Conservation (phyloP, 2,888 invertebrate genomes). For the Euplagia quadripunctaria region DNA sequence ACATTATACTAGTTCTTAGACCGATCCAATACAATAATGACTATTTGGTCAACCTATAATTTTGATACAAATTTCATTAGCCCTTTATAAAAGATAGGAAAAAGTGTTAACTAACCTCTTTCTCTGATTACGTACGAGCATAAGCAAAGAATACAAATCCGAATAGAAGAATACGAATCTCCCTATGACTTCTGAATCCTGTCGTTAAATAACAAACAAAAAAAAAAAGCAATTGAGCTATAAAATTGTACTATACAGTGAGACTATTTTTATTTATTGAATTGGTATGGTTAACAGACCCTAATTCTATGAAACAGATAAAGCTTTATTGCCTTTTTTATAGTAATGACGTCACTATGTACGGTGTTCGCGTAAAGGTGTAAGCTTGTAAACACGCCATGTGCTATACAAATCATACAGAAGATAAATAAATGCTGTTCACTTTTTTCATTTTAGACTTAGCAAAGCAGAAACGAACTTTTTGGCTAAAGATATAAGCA, state of each 20-base stretch:
- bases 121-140: no score
- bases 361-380: background rate
- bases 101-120: no score
- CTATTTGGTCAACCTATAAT: background rate
- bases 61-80: no score
- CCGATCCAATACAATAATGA: background rate
- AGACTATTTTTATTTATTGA: constrained; percentile 1
- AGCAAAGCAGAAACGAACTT: background rate
- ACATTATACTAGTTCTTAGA: background rate
- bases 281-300: constrained; percentile 2
- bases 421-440: background rate
- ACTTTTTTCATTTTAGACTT: background rate
- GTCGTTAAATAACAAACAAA: background rate
- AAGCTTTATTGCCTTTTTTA: constrained; percentile 8
- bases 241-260: background rate
- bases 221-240: background rate
- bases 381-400: constrained; percentile 3
- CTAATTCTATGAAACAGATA: constrained; percentile 12
- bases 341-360: constrained; percentile 1
- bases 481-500: background rate
- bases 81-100: no score
- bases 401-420: background rate
- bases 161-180: no score
- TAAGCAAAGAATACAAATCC: no score
- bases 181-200: background rate